Conservation (phyloP, 2,113 vertebrate species). For the Stigmatopora nigra region DNA sequence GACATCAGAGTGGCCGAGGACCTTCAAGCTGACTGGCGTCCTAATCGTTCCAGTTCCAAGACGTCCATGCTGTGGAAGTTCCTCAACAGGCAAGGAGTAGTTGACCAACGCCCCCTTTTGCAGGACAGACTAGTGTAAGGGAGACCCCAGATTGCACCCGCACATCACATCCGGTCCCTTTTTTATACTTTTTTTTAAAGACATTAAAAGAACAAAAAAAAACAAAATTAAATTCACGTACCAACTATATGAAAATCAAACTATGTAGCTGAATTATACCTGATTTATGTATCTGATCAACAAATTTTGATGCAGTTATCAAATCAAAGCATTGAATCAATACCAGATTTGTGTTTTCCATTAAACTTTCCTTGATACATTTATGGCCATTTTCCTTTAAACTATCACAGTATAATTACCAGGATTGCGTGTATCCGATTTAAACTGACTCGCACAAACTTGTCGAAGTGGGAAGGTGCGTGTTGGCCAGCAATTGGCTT, state of each 20-base stretch:
- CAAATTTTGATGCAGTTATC: conserved; percentile 3
- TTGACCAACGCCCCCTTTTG: conserved; percentile 76
- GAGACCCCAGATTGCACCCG: neutral
- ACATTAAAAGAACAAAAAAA: conserved; percentile 7
- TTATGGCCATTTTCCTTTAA: neutral
- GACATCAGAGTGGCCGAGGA: conserved; percentile 13
- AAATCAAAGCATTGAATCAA: conserved; percentile 12
- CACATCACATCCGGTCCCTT: conserved; percentile 20
- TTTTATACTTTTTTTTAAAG: conserved; percentile 47
- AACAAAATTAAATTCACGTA: neutral
- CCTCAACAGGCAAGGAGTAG: conserved; percentile 49
- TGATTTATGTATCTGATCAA: conserved; percentile 26
- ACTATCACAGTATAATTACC: neutral
- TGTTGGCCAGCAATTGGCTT: too few relatives aligned
- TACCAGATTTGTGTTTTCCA: conserved; percentile 33
- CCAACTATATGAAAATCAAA: conserved; percentile 15
- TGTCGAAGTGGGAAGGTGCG: too few relatives aligned
- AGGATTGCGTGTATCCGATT: too few relatives aligned
- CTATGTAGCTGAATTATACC: neutral
- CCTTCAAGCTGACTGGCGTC: conserved; percentile 18
- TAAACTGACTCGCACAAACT: too few relatives aligned
- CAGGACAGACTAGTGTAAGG: conserved; percentile 68
- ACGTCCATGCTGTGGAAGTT: conserved; percentile 67
- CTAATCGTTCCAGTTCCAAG: conserved; percentile 37
- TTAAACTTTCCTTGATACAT: conserved; percentile 42